A percentile compares a stretch with the other conserved stretches of the same genome.
These are phyloP conservation scores for Trichomycterus rosablanca DNA, from an alignment of 2,113 vertebrate species.

Conservation along the genomic window DNA sequence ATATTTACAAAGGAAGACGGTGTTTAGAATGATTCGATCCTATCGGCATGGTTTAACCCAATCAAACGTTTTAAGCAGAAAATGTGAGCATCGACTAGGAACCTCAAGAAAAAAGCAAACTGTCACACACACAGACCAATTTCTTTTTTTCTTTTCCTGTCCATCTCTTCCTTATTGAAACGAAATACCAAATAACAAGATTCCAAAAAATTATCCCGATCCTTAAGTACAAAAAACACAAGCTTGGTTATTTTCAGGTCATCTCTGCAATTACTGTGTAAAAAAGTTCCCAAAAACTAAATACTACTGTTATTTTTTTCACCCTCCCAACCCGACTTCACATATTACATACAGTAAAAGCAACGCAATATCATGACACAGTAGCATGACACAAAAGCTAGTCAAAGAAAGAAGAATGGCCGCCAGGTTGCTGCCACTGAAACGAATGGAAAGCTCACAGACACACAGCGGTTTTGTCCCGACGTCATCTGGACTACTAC, in stretches of 20 bases:
- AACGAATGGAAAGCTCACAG: conserved; percentile 30
- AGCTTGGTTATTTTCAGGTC: conserved; percentile 36
- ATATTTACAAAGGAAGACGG: conserved; percentile 86
- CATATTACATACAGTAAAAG: conserved; percentile 46
- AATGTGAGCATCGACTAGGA: conserved; percentile 29
- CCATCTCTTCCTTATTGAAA: conserved; percentile 32
- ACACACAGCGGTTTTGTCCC: conserved; percentile 33
- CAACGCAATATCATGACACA: conserved; percentile 45
- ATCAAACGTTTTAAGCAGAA: conserved; percentile 25
- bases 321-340: conserved; percentile 23
- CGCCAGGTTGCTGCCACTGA: conserved; percentile 16
- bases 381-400: conserved; percentile 45
- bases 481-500: conserved; percentile 39
- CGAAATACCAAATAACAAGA: conserved; percentile 20
- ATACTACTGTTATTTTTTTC: conserved; percentile 28
- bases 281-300: conserved; percentile 38
- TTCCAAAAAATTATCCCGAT: conserved; percentile 25
- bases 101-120: conserved; percentile 25
- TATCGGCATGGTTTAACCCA: conserved; percentile 30
- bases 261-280: conserved; percentile 40
- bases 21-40: conserved; percentile 42
- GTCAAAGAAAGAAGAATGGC: conserved; percentile 28
- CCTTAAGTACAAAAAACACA: conserved; percentile 37
- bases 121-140: conserved; percentile 29
- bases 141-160: not conserved